Conservation (phyloP, 2,888 invertebrate species). For the Ecdyonurus torrentis region DNA sequence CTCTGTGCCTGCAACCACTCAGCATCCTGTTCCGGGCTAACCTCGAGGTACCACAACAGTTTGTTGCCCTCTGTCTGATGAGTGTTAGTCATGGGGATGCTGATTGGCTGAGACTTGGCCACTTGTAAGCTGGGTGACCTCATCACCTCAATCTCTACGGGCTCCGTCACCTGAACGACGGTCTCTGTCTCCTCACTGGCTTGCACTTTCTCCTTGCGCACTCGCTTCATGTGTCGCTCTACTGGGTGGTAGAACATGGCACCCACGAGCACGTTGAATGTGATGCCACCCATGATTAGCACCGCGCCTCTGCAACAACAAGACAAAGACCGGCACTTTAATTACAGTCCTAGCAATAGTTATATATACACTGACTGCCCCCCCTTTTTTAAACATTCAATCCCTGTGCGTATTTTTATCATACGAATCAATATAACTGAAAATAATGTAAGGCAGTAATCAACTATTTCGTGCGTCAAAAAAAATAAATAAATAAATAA, state of each 20-base stretch:
- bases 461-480: too few relatives aligned
- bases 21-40: constrained; percentile 1
- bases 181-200: constrained; percentile 20
- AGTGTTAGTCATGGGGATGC: constrained; percentile 10
- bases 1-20: not conserved
- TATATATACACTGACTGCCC: too few relatives aligned
- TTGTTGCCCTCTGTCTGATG: not conserved
- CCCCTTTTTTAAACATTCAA: too few relatives aligned
- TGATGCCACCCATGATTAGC: constrained; percentile 62
- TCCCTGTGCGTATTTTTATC: too few relatives aligned
- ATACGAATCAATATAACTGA: too few relatives aligned
- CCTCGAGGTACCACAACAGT: not conserved
- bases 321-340: too few relatives aligned
- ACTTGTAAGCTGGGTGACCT: not conserved
- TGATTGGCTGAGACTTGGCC: constrained; percentile 13
- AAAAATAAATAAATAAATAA: too few relatives aligned
- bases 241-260: constrained; percentile 73
- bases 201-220: constrained; percentile 26
- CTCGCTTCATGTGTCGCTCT: constrained; percentile 57
- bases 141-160: not conserved
- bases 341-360: too few relatives aligned
- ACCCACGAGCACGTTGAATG: constrained; percentile 69
- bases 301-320: constrained; percentile 60
- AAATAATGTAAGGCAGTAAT: too few relatives aligned
- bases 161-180: constrained; percentile 22